phyloP scores from a whole-genome alignment of 2,797 vertebrate genomes.

The Champsocephalus gunnari region DNA sequence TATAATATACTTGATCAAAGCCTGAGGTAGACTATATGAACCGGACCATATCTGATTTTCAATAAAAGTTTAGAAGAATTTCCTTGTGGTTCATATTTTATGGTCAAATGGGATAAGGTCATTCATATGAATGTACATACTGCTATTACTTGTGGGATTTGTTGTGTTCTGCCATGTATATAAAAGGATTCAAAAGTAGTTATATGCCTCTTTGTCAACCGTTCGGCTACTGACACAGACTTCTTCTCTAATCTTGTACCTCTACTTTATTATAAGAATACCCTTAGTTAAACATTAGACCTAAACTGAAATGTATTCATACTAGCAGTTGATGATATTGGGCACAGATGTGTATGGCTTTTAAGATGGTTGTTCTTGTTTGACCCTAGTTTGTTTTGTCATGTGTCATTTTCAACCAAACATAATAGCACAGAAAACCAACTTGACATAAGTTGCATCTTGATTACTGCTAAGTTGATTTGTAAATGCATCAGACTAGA shows the following conservation, averaged over 20 bases:
- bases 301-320: slow-evolving; percentile 7
- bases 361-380: slow-evolving; percentile 1
- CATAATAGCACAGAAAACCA: neutral
- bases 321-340: neutral
- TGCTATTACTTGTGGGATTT: neutral
- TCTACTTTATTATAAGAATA: slow-evolving; percentile 9
- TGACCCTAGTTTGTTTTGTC: slow-evolving; percentile 7
- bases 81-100: slow-evolving; percentile 8
- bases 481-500: slow-evolving; percentile 34
- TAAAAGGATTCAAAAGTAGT: neutral
- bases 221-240: slow-evolving; percentile 22
- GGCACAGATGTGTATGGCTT: neutral
- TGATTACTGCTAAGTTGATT: slow-evolving; percentile 16
- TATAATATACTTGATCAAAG: slow-evolving; percentile 7
- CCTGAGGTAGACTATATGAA: neutral
- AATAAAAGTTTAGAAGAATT: neutral
- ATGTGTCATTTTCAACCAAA: slow-evolving; percentile 5
- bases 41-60: neutral
- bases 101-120: neutral
- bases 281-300: neutral
- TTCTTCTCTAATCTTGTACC: neutral
- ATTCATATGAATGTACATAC: neutral
- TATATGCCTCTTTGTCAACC: slow-evolving; percentile 11
- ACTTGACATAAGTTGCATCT: neutral
- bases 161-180: slow-evolving; percentile 12